These are phyloP conservation scores for Drosophila simulans DNA, from an alignment of 1,140 invertebrate species.

Conservation along the genomic window DNA sequence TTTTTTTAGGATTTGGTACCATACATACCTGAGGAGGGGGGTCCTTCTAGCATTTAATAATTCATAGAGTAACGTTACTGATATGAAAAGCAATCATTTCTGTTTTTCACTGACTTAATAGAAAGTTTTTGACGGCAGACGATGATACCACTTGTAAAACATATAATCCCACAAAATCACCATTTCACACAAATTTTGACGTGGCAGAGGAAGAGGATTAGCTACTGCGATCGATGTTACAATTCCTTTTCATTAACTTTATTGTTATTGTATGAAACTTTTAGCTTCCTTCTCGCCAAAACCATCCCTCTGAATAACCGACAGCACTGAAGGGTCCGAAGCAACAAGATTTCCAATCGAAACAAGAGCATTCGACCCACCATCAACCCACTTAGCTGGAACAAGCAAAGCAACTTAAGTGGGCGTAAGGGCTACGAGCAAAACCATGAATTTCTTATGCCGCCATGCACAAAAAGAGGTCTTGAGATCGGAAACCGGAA, in stretches of 20 bases:
- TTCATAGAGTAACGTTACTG: too few species aligned
- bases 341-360: slow-evolving; percentile 50
- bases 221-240: too few species aligned
- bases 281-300: neutral
- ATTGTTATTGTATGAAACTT: neutral
- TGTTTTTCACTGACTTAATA: too few species aligned
- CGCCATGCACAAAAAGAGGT: slow-evolving; percentile 54
- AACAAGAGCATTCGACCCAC: slow-evolving; percentile 10
- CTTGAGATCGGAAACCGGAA: slow-evolving; percentile 77
- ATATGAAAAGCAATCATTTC: too few species aligned
- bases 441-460: slow-evolving; percentile 78
- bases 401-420: slow-evolving; percentile 78
- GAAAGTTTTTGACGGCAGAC: too few species aligned
- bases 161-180: too few species aligned
- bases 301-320: neutral
- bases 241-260: too few species aligned
- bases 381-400: slow-evolving; percentile 52
- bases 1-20: neutral
- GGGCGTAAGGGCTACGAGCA: slow-evolving; percentile 61
- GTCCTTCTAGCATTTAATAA: too few species aligned
- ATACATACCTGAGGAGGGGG: too few species aligned
- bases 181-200: too few species aligned
- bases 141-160: too few species aligned
- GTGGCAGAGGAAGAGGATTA: too few species aligned
- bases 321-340: slow-evolving; percentile 21